These are phyloP conservation scores for Capromys pilorides DNA, from an alignment of 2,797 vertebrate species.

Conservation along the genomic window DNA sequence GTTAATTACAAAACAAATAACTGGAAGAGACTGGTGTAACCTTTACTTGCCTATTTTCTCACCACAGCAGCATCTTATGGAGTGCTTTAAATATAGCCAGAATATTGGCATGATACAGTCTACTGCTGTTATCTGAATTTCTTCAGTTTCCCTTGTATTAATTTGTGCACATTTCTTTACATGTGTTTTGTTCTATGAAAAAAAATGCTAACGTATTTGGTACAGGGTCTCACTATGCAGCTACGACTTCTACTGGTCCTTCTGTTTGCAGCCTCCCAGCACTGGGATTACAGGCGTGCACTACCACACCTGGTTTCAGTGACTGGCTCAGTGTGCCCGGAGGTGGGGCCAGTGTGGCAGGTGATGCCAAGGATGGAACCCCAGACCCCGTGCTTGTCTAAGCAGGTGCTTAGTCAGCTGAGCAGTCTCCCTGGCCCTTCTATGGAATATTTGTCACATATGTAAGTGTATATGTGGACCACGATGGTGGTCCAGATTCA, in stretches of 20 bases:
- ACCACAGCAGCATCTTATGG: background rate
- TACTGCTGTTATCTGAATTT: background rate
- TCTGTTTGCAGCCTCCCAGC: too few relatives aligned
- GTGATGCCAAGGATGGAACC: too few relatives aligned
- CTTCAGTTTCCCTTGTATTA: background rate
- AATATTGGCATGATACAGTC: background rate
- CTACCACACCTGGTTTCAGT: too few relatives aligned
- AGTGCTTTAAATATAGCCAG: background rate
- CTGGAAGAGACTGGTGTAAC: background rate
- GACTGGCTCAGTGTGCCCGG: too few relatives aligned
- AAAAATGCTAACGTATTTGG: too few relatives aligned
- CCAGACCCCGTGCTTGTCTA: too few relatives aligned
- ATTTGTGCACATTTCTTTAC: background rate
- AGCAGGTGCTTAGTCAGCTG: too few relatives aligned
- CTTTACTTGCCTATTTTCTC: background rate
- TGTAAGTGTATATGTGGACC: background rate
- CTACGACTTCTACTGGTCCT: too few relatives aligned
- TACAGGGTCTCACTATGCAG: too few relatives aligned
- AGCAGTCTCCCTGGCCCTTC: background rate
- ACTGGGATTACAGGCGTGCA: too few relatives aligned
- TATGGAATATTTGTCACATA: background rate
- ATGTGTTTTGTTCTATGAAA: background rate
- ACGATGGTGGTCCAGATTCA: background rate
- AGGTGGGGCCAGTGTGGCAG: too few relatives aligned
- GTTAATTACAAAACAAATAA: background rate